A percentile compares a stretch with the other conserved stretches of the same genome.
Evolutionary conservation across 2,797 vertebrate species (phyloP).

Genomic region (Pseudomugil gertrudae): DNA sequence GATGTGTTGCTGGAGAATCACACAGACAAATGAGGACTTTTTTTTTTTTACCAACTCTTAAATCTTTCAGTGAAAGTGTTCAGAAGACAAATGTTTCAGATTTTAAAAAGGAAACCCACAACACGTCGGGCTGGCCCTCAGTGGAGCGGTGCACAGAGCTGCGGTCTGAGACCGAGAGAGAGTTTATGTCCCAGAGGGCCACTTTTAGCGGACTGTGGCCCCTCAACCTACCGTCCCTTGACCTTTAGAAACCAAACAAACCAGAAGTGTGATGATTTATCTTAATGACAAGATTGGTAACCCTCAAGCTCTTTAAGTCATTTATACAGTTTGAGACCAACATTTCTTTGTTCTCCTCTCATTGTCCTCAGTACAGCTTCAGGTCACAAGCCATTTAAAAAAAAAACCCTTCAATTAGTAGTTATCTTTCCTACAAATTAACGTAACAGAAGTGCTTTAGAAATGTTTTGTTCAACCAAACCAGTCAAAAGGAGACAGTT

Average conservation of each 20-base stretch:
- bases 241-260: conserved; percentile 65
- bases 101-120: conserved; percentile 19
- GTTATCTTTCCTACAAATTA: neutral
- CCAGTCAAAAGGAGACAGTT: neutral
- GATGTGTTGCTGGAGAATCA: neutral
- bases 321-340: conserved; percentile 10
- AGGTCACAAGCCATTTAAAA: neutral
- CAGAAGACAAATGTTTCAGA: neutral
- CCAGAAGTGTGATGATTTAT: conserved; percentile 40
- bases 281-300: conserved; percentile 27
- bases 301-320: neutral
- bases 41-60: neutral
- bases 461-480: conserved; percentile 4
- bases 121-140: conserved; percentile 2
- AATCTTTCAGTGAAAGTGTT: neutral
- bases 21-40: conserved; percentile 1
- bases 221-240: conserved; percentile 57
- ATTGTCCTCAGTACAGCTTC: neutral
- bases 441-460: neutral
- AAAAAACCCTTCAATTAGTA: neutral
- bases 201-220: conserved; percentile 51
- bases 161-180: conserved; percentile 39
- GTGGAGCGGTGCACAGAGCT: conserved; percentile 9
- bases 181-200: conserved; percentile 44
- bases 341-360: conserved; percentile 10